Percentiles rank a stretch among this genome's conserved stretches.
Conservation (phyloP, 2,113 vertebrate genomes). For the Tetrao urogallus region DNA sequence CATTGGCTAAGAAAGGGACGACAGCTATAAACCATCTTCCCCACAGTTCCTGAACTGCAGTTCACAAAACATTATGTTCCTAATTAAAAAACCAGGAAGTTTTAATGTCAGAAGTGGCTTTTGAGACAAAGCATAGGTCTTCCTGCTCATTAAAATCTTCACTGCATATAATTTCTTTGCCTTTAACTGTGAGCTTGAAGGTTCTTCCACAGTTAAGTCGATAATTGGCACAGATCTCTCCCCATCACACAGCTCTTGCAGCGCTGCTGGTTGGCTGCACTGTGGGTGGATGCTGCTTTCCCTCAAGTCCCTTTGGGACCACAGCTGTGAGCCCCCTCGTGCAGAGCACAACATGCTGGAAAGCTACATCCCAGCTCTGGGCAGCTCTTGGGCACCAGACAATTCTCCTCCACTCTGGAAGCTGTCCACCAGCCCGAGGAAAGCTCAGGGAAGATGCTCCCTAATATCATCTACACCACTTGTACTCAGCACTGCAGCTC, state of each 20-base stretch:
- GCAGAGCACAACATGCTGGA: fast-evolving
- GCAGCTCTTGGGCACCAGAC: too few relatives aligned
- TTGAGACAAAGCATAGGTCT: neutral
- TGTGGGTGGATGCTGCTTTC: neutral
- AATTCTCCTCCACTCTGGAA: neutral
- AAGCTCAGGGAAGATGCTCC: neutral
- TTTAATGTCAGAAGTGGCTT: conserved; percentile 18
- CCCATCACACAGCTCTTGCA: neutral
- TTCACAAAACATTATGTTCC: conserved; percentile 33
- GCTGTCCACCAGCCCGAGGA: neutral
- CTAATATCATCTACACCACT: neutral
- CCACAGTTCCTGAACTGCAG: neutral
- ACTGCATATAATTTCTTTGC: neutral
- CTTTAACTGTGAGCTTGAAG: conserved; percentile 23
- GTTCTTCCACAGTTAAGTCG: conserved; percentile 1
- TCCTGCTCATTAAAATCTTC: conserved; percentile 42
- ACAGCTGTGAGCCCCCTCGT: neutral
- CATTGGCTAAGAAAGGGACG: neutral
- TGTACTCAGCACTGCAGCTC: neutral
- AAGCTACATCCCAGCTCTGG: neutral
- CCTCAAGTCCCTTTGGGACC: neutral
- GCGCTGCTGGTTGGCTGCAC: neutral
- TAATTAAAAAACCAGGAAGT: conserved; percentile 27
- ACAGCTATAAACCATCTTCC: neutral
- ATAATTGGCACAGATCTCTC: conserved; percentile 28